These are phyloP conservation scores for Acronicta aceris DNA, from an alignment of 2,888 invertebrate species.

Conservation along the genomic window DNA sequence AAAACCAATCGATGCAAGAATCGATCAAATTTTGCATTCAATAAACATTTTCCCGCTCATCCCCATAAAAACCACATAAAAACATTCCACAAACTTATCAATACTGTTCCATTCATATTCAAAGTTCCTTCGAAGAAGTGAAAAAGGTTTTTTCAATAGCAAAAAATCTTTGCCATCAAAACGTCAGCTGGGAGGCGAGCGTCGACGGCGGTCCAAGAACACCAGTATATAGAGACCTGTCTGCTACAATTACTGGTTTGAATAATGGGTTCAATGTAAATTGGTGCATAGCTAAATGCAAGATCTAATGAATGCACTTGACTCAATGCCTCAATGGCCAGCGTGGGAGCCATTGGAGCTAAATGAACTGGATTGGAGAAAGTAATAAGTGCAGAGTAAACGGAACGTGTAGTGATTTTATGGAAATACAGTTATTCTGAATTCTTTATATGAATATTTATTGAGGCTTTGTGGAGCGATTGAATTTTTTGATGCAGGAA, in stretches of 20 bases:
- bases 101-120: conserved; percentile 28
- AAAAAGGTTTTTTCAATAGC: conserved; percentile 30
- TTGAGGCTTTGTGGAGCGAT: conserved; percentile 12
- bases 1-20: too few relatives aligned
- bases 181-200: conserved; percentile 60
- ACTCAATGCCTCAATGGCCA: conserved; percentile 63
- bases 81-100: conserved; percentile 22
- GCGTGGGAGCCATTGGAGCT: conserved; percentile 61
- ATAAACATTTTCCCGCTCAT: conserved; percentile 1
- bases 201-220: conserved; percentile 55
- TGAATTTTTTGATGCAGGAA: background rate
- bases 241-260: background rate
- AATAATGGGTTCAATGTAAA: conserved; percentile 26
- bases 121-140: conserved; percentile 17
- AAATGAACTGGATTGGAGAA: conserved; percentile 63
- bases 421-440: conserved; percentile 18
- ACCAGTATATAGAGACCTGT: conserved; percentile 31
- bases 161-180: conserved; percentile 44
- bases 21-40: too few relatives aligned
- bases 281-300: conserved; percentile 51
- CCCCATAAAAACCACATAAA: conserved; percentile 8
- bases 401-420: conserved; percentile 44
- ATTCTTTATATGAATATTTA: conserved; percentile 21
- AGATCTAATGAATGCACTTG: conserved; percentile 63
- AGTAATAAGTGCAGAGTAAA: conserved; percentile 47